A percentile compares a stretch with the other conserved stretches of the same genome.
Evolutionary conservation across 1,140 invertebrate genomes (phyloP).

Genomic region (Semibalanus balanoides): DNA sequence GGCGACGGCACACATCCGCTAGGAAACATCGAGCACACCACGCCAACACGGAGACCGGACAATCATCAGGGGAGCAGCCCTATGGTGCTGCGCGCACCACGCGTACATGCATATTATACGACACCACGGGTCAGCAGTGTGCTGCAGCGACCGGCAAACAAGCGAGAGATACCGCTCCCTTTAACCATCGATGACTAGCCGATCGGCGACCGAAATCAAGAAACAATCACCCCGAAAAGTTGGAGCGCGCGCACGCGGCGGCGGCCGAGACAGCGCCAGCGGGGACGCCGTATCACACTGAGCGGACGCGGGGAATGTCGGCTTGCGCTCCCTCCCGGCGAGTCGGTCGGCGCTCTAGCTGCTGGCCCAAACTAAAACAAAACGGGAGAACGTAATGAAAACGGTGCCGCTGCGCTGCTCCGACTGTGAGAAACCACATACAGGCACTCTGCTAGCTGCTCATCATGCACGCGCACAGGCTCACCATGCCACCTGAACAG

Average conservation of each 20-base stretch:
- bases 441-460: no score
- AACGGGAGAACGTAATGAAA: background rate
- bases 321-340: background rate
- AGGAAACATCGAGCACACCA: background rate
- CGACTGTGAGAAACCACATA: no score
- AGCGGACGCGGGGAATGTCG: background rate
- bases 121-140: background rate
- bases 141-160: background rate
- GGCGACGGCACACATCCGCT: background rate
- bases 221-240: background rate
- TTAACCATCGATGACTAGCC: background rate
- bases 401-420: background rate
- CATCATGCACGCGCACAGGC: no score
- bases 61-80: background rate
- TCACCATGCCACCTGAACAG: no score
- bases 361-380: constrained; percentile 1
- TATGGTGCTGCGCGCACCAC: no score
- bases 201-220: background rate
- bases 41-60: background rate
- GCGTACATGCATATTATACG: background rate
- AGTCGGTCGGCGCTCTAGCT: background rate
- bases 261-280: no score
- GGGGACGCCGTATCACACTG: background rate
- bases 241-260: background rate
- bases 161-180: background rate